Evolutionary conservation across 2,113 vertebrate species (phyloP).

Genomic region (Oreochromis spilurus): DNA sequence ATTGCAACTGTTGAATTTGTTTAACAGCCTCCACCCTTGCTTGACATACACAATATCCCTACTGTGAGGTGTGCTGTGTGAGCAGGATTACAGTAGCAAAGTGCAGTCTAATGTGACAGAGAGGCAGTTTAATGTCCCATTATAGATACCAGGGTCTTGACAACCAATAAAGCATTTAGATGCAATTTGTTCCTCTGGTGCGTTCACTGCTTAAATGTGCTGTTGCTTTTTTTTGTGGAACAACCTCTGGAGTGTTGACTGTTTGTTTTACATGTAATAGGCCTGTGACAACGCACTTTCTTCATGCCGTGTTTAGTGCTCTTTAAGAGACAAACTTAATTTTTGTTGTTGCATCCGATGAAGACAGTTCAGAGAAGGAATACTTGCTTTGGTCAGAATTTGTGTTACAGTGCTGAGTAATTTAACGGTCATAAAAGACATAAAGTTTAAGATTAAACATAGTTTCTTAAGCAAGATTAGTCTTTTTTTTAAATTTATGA

Average conservation of each 20-base stretch:
- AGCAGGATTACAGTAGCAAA: slow-evolving; percentile 48
- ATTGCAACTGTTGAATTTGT: not conserved
- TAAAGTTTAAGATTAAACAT: not conserved
- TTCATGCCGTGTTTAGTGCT: not conserved
- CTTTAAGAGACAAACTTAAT: not conserved
- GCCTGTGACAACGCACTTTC: not conserved
- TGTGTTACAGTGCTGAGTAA: not conserved
- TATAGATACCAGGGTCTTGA: slow-evolving; percentile 40
- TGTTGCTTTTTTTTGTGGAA: not conserved
- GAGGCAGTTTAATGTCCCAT: slow-evolving; percentile 55
- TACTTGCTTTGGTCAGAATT: not conserved
- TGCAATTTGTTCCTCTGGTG: slow-evolving; percentile 43
- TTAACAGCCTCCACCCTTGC: not conserved
- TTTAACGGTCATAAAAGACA: rapidly evolving
- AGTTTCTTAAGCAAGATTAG: not conserved
- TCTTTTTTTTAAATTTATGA: not conserved
- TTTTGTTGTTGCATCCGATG: not conserved
- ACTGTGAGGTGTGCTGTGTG: slow-evolving; percentile 29
- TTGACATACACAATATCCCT: slow-evolving; percentile 15
- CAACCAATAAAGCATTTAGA: slow-evolving; percentile 50
- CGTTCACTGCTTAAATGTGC: slow-evolving; percentile 1
- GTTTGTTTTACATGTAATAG: not conserved
- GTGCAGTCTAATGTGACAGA: slow-evolving; percentile 46
- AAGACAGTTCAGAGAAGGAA: not conserved
- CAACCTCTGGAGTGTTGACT: not conserved